These are phyloP conservation scores for Centropus unirufus DNA, from an alignment of 2,113 vertebrate genomes.

Conservation along the genomic window DNA sequence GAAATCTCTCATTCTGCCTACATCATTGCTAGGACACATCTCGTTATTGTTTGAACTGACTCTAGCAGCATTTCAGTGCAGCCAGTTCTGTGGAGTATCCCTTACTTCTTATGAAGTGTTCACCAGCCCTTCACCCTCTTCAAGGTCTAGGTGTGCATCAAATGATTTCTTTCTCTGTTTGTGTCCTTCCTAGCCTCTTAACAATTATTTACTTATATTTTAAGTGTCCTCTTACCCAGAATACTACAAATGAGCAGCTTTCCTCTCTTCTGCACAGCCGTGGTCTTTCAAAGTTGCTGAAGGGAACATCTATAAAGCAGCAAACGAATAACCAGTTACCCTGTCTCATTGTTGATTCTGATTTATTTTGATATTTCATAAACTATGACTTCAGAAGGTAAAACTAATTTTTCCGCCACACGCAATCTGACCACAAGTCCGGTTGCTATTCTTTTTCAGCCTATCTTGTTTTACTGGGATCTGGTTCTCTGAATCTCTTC, in stretches of 20 bases:
- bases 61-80: neutral
- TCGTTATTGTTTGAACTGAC: neutral
- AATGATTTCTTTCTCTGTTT: neutral
- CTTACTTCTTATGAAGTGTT: neutral
- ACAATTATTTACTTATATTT: neutral
- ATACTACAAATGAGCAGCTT: neutral
- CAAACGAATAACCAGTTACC: neutral
- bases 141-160: neutral
- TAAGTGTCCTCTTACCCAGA: neutral
- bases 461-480: neutral
- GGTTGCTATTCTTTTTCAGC: neutral
- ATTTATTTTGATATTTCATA: neutral
- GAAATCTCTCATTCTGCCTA: neutral
- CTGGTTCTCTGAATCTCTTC: neutral
- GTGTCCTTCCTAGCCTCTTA: neutral
- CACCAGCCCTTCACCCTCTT: rapidly evolving
- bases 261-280: neutral
- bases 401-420: neutral
- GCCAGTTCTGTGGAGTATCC: neutral
- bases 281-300: neutral
- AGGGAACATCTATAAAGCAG: neutral
- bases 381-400: neutral
- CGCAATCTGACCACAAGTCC: neutral
- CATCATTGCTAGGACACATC: neutral
- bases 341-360: neutral